Base-by-base conservation (phyloP, 2,888 invertebrate genomes). In the Zhengitettix transpicula region DNA sequence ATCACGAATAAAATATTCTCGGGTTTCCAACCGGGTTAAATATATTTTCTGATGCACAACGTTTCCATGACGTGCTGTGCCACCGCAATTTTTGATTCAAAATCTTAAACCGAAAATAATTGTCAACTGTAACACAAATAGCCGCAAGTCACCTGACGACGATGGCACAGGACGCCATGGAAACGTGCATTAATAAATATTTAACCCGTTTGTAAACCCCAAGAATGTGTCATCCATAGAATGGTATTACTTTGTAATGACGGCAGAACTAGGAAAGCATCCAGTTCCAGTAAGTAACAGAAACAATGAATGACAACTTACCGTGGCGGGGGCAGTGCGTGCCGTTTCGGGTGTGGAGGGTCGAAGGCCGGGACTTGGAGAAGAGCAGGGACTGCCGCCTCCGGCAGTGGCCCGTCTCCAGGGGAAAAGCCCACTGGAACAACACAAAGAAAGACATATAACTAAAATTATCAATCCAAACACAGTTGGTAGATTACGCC, bases 301-400 rank as follows among this genome's bases (percentile, higher is more conserved):
- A 56, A 58, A 11, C n/a, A 7, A 28, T 28, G 28, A 28, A n/a
- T n/a, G 55, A 1, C 40, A 60, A 66, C 66, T 65, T 58, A 68
- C 68, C 65, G 68, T 68, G 52, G 66, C 66, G 17, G 68, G 68
- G 16, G 67, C 68, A 15, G 68, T 68, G 57, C 66, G 58, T 17
- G 66, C 61, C 41, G 63, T 64, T 55, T 65, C 64, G 11, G 66
- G 67, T 15, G 66, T 66, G 41, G 65, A 62, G 54, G 67, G 65
- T 44, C 67, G 60, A 53, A 67, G 61, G 42, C 65, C 63, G 56
- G 65, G 62, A 14, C 66, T 65, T 52, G 66, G 64, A 53, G 62
- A 61, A 56, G 65, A 61, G 56, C 63, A 61, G 40, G 64, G 63
- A 15, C 62, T 64, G 57, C 63, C 64, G 55, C 55, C 55, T 14